Base-by-base conservation (phyloP, 2,797 vertebrate species). In the Serranus cabrilla region DNA sequence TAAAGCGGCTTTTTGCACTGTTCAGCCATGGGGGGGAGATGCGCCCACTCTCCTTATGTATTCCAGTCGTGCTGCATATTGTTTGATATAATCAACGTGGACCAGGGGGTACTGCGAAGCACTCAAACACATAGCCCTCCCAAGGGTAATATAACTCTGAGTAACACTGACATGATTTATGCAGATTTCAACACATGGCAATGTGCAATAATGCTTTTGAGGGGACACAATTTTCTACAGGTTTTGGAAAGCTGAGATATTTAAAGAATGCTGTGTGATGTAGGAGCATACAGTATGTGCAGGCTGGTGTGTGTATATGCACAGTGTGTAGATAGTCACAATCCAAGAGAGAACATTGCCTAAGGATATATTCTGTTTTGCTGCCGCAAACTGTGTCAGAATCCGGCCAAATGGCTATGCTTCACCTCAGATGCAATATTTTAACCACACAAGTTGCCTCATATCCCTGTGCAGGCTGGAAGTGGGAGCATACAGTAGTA, bases 1-100 rank as follows among this genome's bases (percentile, higher is more conserved):
- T 94, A 92, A 93, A 88, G 84, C 62, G 49, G 79, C 86, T 88
- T 85, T 87, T 82, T 73, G 77, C 87, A 73, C 73, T 37, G 82
- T 87, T 87, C 62, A 89, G 79, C 88, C 80, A 34, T 40, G 61
- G 64, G 85, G 85, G 73, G 82, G 55, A 78, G 79, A 61, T 64
- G 87, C 37, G 52, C 76, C 67, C 72, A 13, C 65, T 81, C 86
- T 87, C 77, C 87, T 93, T 91, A 90, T 83, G 83, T 83, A 93
- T 94, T 94, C 93, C 63, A 71, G 76, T 86, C 87, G 3, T 65
- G 89, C 81, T 77, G 83, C 88, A 91, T 87, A 90, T 91, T 88
- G 87, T 87, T 91, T 89, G 86, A 94, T 94, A 91, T 89, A 90
- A 93, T 91, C 90, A 89, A 73, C 68, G 62, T 80, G 78, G 91